Base-by-base conservation (phyloP, 2,888 invertebrate genomes). In the Cecidostiba fungosa region DNA sequence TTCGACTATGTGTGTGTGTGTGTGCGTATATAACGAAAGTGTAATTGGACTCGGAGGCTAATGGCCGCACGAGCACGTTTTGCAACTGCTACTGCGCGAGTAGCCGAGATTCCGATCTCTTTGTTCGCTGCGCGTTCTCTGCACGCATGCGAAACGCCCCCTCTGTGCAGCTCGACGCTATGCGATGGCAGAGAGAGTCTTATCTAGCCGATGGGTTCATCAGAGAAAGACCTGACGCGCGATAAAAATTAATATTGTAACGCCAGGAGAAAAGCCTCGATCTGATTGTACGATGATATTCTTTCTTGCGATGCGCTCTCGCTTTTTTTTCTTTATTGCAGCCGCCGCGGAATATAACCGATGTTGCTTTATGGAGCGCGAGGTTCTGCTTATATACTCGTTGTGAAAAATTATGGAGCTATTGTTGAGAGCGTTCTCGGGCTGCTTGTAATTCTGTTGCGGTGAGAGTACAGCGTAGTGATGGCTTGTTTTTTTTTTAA, bases 141-240 rank as follows among this genome's bases (percentile, higher is more conserved):
- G 39, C 73, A 72, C 73, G 83, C 80, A 80, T 80, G 77, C 83
- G 86, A 83, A 77, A 80, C 77, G 69, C 50, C 50, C 50, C 23
- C 50, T 3, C n/a, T 29, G n/a, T n/a, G 8, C 23, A 29, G 47
- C 26, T n/a, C 36, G 0, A 5, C 62, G 26, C 62, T 1, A 0
- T n/a, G 70, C 36, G 2, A 19, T 10, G 47, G 14, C n/a, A n/a
- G n/a, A n/a, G n/a, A n/a, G n/a, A 50, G 5, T 29, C 82, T 85
- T 85, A 85, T 85, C 78, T 82, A 50, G 66, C 43, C 74, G 74
- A 85, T 82, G 85, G 85, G 76, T 85, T 85, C 82, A 82, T 85
- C 85, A 79, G 82, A 72, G 66, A 66, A 16, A 29, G 66, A 36
- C 59, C n/a, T 32, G 54, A 8, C 62, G 74, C 29, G 47, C 76